These are phyloP conservation scores for Menura novaehollandiae DNA, from an alignment of 2,113 vertebrate genomes.

Conservation along the genomic window DNA sequence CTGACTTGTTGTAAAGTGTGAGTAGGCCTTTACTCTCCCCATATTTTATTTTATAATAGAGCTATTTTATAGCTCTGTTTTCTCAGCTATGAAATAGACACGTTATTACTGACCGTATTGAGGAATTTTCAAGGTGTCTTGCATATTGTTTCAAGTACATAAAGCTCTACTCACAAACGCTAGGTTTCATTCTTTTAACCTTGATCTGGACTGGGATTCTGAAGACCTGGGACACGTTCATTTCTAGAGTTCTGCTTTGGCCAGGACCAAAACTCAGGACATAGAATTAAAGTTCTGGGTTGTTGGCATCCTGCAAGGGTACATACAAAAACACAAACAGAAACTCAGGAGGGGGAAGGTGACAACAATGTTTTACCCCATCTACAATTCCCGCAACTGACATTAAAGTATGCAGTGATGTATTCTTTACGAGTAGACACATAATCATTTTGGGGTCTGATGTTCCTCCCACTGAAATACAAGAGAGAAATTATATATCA, in stretches of 20 bases:
- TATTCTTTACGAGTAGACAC: conserved; percentile 16
- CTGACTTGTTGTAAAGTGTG: not conserved
- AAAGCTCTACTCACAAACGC: not conserved
- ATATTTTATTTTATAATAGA: too few relatives aligned
- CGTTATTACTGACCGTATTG: not conserved
- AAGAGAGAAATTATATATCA: conserved; percentile 53
- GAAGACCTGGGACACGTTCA: not conserved
- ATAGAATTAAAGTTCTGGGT: not conserved
- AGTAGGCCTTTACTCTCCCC: not conserved
- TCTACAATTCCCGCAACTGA: conserved; percentile 20
- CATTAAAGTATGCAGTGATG: conserved; percentile 28
- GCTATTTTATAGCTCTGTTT: not conserved
- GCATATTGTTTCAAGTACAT: not conserved
- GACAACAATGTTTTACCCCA: conserved; percentile 24
- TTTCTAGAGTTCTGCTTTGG: not conserved
- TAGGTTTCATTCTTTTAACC: not conserved
- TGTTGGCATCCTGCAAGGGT: not conserved
- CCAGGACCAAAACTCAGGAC: not conserved
- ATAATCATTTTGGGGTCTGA: conserved; percentile 51
- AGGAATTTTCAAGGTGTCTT: not conserved
- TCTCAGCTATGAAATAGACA: not conserved
- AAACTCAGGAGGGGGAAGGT: not conserved
- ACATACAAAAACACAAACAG: not conserved
- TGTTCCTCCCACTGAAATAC: conserved; percentile 44
- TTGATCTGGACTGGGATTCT: not conserved